A percentile compares a stretch with the other conserved stretches of the same genome.
These are phyloP conservation scores for Alethe castanea DNA, from an alignment of 2,113 vertebrate species.

Conservation along the genomic window DNA sequence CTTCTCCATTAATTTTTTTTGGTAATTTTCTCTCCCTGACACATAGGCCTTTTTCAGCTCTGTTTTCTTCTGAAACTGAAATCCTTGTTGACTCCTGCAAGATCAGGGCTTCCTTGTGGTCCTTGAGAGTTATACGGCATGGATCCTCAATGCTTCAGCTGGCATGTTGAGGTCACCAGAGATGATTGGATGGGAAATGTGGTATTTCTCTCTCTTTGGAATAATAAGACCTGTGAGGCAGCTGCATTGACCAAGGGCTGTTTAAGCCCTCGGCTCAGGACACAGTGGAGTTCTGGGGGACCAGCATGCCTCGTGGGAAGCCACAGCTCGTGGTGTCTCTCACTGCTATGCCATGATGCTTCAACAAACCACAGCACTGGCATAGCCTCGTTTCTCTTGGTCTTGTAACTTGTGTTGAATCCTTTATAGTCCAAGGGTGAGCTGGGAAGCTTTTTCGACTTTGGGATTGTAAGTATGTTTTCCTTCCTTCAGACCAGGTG, in stretches of 20 bases:
- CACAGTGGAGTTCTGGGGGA: background rate
- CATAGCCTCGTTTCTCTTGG: background rate
- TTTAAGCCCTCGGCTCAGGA: background rate
- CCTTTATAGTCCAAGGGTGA: background rate
- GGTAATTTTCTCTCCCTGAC: background rate
- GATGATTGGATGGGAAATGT: background rate
- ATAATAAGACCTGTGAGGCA: background rate
- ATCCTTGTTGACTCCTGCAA: background rate
- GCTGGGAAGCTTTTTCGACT: background rate
- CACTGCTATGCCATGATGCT: fast-evolving
- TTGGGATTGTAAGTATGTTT: background rate
- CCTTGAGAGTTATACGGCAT: fast-evolving
- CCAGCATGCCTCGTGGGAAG: background rate
- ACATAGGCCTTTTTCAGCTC: background rate
- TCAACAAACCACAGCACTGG: background rate
- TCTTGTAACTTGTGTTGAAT: background rate
- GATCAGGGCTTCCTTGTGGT: background rate
- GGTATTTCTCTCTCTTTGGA: background rate
- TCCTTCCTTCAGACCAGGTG: background rate
- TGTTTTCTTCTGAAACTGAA: background rate
- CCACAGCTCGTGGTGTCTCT: fast-evolving
- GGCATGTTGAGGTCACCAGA: fast-evolving
- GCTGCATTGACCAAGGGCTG: background rate
- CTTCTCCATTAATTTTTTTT: background rate
- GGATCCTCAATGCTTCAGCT: background rate